Conservation (phyloP, 2,113 vertebrate genomes). For the Cranoglanis bouderius region DNA sequence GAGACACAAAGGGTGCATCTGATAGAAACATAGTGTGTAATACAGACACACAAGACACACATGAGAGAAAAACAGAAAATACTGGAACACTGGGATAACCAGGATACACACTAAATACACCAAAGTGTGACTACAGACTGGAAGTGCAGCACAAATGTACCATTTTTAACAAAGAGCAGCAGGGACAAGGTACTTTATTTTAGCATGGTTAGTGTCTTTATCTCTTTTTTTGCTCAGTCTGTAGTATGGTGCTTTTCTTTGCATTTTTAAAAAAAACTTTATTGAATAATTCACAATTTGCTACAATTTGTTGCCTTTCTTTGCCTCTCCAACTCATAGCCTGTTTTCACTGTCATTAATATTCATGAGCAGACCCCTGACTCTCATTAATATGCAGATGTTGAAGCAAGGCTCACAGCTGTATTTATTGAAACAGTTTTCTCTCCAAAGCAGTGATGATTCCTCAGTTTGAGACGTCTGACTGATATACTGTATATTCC, state of each 20-base stretch:
- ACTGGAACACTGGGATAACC: not conserved
- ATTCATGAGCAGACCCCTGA: not conserved
- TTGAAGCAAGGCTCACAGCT: not conserved
- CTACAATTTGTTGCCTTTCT: too few species aligned
- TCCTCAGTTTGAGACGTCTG: not conserved
- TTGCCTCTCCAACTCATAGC: too few species aligned
- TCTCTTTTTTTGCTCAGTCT: not conserved
- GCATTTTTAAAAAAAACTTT: too few species aligned
- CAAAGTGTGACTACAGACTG: not conserved
- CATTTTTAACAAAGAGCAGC: not conserved
- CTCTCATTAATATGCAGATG: not conserved
- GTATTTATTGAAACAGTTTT: not conserved
- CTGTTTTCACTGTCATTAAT: not conserved
- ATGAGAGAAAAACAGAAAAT: not conserved
- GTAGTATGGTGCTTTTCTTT: too few species aligned
- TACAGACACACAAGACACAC: not conserved
- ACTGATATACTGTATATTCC: not conserved
- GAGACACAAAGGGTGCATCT: not conserved
- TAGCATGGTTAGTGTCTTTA: not conserved
- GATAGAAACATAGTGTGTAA: not conserved
- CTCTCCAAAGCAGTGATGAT: not conserved
- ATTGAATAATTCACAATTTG: too few species aligned
- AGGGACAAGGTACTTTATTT: not conserved
- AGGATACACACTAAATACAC: not conserved
- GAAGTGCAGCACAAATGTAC: not conserved